Evolutionary conservation across 2,797 vertebrate species (phyloP).

Genomic region (Alosa sapidissima): DNA sequence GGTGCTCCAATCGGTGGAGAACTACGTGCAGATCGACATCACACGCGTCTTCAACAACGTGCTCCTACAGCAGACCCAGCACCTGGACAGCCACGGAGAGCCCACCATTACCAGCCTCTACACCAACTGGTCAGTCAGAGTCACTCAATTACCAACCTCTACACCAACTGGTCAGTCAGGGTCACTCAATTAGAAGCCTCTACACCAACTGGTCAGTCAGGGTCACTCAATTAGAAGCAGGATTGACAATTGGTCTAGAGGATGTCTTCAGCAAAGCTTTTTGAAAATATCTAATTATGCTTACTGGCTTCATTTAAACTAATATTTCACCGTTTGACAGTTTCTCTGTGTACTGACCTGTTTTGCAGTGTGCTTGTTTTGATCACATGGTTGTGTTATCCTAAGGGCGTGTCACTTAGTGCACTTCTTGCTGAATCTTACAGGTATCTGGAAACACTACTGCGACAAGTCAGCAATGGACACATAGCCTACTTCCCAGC

Average conservation of each 20-base stretch:
- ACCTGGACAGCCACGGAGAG: constrained; percentile 97
- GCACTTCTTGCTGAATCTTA: neutral
- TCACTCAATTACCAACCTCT: constrained; percentile 77
- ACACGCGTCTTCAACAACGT: constrained; percentile 99
- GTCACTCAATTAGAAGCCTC: constrained; percentile 73
- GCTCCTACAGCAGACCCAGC: constrained; percentile 97
- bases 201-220: constrained; percentile 94
- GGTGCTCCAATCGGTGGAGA: constrained; percentile 98
- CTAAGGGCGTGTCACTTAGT: neutral
- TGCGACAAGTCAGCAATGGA: constrained; percentile 97
- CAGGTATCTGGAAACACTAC: constrained; percentile 98
- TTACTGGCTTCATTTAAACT: too few relatives aligned
- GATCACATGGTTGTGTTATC: neutral
- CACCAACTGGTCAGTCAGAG: constrained; percentile 89
- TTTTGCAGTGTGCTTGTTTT: neutral
- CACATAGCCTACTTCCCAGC: constrained; percentile 99
- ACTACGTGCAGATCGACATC: constrained; percentile 98
- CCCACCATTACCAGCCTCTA: constrained; percentile 98
- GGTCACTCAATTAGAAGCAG: too few relatives aligned
- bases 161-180: constrained; percentile 92
- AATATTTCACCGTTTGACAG: too few relatives aligned
- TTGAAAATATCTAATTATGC: too few relatives aligned
- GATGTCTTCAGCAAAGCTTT: neutral
- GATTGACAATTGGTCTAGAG: too few relatives aligned
- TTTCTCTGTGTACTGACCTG: too few relatives aligned